phyloP scores from a whole-genome alignment of 2,797 vertebrate species.

The Neosilurus mollespiculum region DNA sequence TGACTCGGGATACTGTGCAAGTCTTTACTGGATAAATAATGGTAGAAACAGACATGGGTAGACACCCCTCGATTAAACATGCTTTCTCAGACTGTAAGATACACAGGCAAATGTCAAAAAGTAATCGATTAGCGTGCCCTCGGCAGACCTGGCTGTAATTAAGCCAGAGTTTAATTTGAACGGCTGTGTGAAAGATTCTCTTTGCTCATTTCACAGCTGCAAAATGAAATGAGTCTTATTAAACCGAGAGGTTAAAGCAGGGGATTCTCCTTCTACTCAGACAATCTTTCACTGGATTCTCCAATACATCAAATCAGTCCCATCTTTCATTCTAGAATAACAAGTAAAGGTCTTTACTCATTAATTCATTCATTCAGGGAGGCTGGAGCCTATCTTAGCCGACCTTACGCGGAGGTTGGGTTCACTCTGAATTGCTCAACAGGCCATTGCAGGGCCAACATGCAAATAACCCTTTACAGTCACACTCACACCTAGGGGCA shows the following conservation, averaged over 20 bases:
- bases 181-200: slow-evolving; percentile 61
- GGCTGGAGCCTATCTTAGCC: too few species aligned
- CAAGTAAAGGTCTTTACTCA: neutral
- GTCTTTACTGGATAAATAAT: neutral
- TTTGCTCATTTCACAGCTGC: slow-evolving; percentile 56
- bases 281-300: neutral
- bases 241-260: slow-evolving; percentile 55
- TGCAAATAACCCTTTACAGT: too few species aligned
- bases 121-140: slow-evolving; percentile 49
- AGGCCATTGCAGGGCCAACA: too few species aligned
- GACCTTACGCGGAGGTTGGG: too few species aligned
- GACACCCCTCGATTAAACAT: neutral
- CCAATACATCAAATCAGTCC: neutral
- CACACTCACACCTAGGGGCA: too few species aligned
- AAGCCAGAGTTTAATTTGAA: slow-evolving; percentile 67
- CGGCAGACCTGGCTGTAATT: slow-evolving; percentile 61
- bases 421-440: too few species aligned
- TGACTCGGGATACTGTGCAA: neutral
- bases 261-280: slow-evolving; percentile 6
- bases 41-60: neutral
- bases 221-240: slow-evolving; percentile 61
- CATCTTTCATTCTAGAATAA: neutral
- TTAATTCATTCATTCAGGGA: too few species aligned
- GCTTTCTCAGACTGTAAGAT: neutral
- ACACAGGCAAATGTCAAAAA: slow-evolving; percentile 42